Base-by-base conservation (phyloP, 1,140 invertebrate genomes). In the Copidosoma floridanum region DNA sequence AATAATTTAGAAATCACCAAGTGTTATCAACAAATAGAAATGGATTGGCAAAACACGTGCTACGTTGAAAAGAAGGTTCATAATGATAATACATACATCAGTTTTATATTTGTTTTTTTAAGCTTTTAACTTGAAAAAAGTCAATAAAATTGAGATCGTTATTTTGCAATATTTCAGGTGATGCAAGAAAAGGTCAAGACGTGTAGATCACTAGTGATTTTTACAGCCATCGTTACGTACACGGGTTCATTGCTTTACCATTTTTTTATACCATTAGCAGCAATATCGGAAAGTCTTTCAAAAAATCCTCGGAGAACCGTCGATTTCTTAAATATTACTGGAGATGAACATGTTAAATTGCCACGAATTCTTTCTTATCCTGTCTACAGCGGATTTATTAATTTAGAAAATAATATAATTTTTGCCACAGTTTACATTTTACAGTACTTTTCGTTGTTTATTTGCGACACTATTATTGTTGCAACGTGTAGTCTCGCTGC, bases 151-250 rank as follows among this genome's bases (percentile, higher is more conserved):
- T n/a, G n/a, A n/a, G n/a, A n/a, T n/a, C n/a, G n/a, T n/a, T 21
- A 5, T 32, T 32, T 27, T 29, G 14, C 18, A 8, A n/a, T 16
- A 29, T 7, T 27, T 1, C 8, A 57, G 32, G n/a, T 47, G 16
- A 72, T 75, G 69, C 24, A 63, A 4, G 32, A 27, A 3, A 58
- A 70, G 24, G 71, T 68, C 0, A 60, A 65, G 26, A 52, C 60
- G 0, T 68, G 65, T 4, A 58, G 71, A 58, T 60, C 64, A 52
- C 41, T 70, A 7, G 47, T 68, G 1, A 46, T 63, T 4, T 40
- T 68, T 23, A 68, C 68, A 53, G 65, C 68, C 10, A 11, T 68
- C 5, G 70, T 72, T 24, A 72, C 71, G 71, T 75, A 75, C 24
- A 60, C 69, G 21, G 68, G 71, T 4, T 70, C 68, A 10, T 14